Percentiles rank a stretch among this genome's conserved stretches.
phyloP scores from a whole-genome alignment of 2,888 invertebrate genomes.

The Chironomus tentans region DNA sequence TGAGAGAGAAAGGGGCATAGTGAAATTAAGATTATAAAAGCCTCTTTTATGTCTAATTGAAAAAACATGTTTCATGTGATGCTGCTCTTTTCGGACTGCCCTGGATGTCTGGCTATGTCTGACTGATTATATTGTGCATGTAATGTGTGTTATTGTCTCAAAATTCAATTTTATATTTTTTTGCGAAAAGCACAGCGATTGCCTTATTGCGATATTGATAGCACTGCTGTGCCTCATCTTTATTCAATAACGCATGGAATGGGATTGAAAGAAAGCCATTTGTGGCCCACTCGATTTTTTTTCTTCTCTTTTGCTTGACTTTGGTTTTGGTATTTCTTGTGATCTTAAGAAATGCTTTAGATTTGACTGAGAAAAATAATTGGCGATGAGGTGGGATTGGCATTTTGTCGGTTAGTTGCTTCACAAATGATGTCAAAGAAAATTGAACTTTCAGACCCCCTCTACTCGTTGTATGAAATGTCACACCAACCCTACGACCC shows the following conservation, averaged over 20 bases:
- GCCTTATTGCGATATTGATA: neutral
- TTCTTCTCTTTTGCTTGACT: neutral
- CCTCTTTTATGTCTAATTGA: slow-evolving; percentile 10
- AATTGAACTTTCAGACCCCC: too few species aligned
- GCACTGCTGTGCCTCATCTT: neutral
- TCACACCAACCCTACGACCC: too few species aligned
- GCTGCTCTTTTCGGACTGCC: neutral
- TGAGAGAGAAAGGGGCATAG: neutral
- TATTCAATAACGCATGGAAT: too few species aligned
- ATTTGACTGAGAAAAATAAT: too few species aligned
- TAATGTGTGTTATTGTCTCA: neutral
- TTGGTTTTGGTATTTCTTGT: too few species aligned
- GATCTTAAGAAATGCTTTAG: too few species aligned
- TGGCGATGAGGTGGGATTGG: too few species aligned
- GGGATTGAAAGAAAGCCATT: neutral
- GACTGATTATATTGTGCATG: neutral
- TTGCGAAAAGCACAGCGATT: neutral
- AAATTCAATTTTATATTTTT: neutral
- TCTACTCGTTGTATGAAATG: too few species aligned
- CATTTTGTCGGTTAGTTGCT: too few species aligned
- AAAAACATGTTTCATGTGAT: slow-evolving; percentile 19
- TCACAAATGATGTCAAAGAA: too few species aligned
- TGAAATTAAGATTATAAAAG: neutral
- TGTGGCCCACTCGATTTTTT: neutral
- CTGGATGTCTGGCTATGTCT: too few species aligned